phyloP scores from a whole-genome alignment of 1,140 invertebrate genomes.

The Batillaria attramentaria region DNA sequence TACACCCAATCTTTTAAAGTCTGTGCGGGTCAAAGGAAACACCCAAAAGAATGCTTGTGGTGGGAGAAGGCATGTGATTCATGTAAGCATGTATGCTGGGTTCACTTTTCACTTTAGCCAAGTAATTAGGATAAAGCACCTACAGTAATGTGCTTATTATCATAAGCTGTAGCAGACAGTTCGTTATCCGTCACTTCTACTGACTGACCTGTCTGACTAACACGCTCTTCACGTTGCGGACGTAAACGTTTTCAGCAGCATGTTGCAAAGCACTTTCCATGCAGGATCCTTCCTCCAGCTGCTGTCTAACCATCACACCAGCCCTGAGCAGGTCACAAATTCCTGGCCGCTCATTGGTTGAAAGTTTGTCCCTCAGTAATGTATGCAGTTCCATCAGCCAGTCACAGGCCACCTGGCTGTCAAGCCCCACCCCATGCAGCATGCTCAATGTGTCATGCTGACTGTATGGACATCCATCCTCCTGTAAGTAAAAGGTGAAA shows the following conservation, averaged over 20 bases:
- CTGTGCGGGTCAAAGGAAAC: too few species aligned
- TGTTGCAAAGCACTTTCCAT: conserved; percentile 74
- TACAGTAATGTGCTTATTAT: too few species aligned
- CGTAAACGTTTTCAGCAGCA: conserved; percentile 80
- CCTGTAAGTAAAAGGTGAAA: too few species aligned
- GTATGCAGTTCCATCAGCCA: conserved; percentile 58
- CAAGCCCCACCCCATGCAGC: conserved; percentile 54
- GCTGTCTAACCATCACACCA: conserved; percentile 78
- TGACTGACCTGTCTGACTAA: conserved; percentile 49
- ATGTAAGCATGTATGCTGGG: too few species aligned
- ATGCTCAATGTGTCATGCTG: conserved; percentile 53
- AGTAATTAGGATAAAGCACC: too few species aligned
- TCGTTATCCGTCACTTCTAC: too few species aligned
- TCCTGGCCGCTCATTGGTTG: conserved; percentile 58
- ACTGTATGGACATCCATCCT: conserved; percentile 54
- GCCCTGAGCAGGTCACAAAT: conserved; percentile 76
- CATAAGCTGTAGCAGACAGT: too few species aligned
- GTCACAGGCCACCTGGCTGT: conserved; percentile 50
- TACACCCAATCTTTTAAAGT: too few species aligned
- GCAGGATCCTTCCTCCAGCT: conserved; percentile 76
- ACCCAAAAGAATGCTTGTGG: too few species aligned
- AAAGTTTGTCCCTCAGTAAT: conserved; percentile 47
- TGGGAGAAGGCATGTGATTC: too few species aligned
- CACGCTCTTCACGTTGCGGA: conserved; percentile 73
- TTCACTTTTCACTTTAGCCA: too few species aligned